These are phyloP conservation scores for Pollimyrus isidori DNA, from an alignment of 2,113 vertebrate genomes.

Conservation along the genomic window DNA sequence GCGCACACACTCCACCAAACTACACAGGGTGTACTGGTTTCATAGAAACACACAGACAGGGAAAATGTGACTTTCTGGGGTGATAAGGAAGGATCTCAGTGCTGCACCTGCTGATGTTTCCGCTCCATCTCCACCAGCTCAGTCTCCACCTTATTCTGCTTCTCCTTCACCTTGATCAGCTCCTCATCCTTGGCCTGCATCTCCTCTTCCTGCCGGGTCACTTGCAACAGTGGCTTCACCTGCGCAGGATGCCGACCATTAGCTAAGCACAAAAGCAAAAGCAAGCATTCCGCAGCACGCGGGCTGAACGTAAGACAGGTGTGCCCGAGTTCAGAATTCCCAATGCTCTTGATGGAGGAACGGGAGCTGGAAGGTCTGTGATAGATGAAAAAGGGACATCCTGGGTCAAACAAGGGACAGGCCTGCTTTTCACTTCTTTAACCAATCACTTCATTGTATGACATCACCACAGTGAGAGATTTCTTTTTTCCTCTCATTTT, in stretches of 20 bases:
- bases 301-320: neutral
- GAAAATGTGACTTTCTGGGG: neutral
- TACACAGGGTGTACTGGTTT: neutral
- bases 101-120: constrained; percentile 70
- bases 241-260: neutral
- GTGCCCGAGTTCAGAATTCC: neutral
- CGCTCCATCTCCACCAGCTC: constrained; percentile 76
- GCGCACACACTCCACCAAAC: neutral
- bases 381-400: neutral
- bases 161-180: constrained; percentile 73
- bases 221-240: constrained; percentile 71
- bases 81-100: neutral
- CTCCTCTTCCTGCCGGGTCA: constrained; percentile 75
- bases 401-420: neutral
- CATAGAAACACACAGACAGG: neutral
- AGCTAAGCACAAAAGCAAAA: neutral
- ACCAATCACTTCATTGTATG: neutral
- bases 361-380: neutral
- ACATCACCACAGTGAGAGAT: neutral
- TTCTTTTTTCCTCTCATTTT: neutral
- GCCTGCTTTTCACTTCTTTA: neutral
- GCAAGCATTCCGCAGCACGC: neutral
- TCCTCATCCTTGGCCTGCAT: constrained; percentile 77
- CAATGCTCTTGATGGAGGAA: neutral
- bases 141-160: constrained; percentile 71